Evolutionary conservation across 2,113 vertebrate species (phyloP).

Genomic region (Chionis minor): DNA sequence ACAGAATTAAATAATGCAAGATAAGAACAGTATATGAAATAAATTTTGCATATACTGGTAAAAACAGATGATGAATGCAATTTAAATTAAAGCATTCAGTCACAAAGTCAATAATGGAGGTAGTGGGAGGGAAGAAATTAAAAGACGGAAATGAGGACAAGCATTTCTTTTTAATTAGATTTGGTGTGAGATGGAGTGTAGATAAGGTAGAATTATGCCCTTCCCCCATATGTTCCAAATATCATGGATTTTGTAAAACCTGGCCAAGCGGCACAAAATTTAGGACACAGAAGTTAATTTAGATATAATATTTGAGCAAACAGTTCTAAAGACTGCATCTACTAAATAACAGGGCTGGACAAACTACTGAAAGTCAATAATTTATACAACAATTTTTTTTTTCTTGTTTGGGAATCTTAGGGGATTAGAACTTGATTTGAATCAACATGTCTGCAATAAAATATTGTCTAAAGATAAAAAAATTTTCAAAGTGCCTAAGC

Average conservation of each 20-base stretch:
- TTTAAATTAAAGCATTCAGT: background rate
- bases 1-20: background rate
- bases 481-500: background rate
- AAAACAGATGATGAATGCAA: background rate
- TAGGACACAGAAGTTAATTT: background rate
- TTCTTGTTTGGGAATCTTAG: background rate
- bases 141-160: background rate
- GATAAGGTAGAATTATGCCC: background rate
- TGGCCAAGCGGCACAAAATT: rapidly evolving
- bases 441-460: background rate
- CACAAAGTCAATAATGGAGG: background rate
- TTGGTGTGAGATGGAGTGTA: background rate
- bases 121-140: background rate
- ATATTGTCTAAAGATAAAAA: background rate
- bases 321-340: background rate
- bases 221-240: background rate
- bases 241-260: background rate
- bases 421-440: background rate
- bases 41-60: background rate
- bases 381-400: background rate
- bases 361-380: background rate
- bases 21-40: background rate
- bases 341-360: background rate
- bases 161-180: background rate
- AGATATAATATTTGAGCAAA: background rate